phyloP scores from a whole-genome alignment of 2,888 invertebrate genomes.

The Pharmacophagus antenor region DNA sequence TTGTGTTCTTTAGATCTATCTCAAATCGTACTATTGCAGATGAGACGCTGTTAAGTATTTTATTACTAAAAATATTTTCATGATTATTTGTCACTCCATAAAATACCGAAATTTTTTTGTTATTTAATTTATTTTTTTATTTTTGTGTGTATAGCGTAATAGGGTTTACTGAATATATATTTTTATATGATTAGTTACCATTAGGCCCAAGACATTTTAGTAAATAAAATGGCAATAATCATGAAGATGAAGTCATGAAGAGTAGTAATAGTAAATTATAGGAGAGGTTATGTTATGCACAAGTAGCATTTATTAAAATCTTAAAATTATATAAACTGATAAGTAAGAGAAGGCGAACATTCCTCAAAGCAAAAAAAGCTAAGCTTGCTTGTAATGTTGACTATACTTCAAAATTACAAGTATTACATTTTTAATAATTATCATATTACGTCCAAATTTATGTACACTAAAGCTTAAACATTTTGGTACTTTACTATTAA shows the following conservation, averaged over 20 bases:
- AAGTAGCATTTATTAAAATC: slow-evolving; percentile 25
- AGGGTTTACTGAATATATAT: neutral
- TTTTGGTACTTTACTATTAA: slow-evolving; percentile 34
- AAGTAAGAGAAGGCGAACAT: slow-evolving; percentile 12
- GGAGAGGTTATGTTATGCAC: slow-evolving; percentile 40
- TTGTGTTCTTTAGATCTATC: neutral
- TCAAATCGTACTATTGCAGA: neutral
- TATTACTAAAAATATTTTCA: neutral
- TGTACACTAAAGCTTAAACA: slow-evolving; percentile 33
- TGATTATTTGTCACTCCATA: neutral
- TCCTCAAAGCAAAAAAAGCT: slow-evolving; percentile 10
- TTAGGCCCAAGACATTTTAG: neutral
- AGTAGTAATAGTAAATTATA: slow-evolving; percentile 3
- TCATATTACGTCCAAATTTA: slow-evolving; percentile 36
- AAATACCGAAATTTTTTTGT: too few species aligned
- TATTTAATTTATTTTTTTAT: too few species aligned
- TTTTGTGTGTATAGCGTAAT: neutral
- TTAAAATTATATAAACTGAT: slow-evolving; percentile 6
- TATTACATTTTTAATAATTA: slow-evolving; percentile 24
- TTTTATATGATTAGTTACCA: neutral
- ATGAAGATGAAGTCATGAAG: neutral
- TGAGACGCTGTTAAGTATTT: neutral
- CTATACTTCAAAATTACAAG: slow-evolving; percentile 3
- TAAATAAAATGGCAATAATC: neutral
- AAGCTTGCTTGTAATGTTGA: slow-evolving; percentile 13